Evolutionary conservation across 2,797 vertebrate species (phyloP).

Genomic region (Apodemus agrarius): DNA sequence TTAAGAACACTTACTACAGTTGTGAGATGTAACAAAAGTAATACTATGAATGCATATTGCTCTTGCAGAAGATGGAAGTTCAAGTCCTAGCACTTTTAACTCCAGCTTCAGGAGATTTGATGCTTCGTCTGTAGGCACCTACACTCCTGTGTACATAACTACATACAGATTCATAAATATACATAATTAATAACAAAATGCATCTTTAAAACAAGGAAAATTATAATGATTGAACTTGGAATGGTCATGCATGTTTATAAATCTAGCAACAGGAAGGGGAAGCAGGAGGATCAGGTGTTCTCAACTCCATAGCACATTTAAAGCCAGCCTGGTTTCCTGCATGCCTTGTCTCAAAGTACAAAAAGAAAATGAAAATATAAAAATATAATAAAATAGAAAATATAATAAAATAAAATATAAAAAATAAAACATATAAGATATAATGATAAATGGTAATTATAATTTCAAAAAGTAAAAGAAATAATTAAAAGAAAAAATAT

Average conservation of each 20-base stretch:
- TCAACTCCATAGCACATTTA: background rate
- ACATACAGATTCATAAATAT: background rate
- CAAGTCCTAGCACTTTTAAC: background rate
- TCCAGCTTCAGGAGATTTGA: background rate
- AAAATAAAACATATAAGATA: too few species aligned
- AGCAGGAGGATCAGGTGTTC: background rate
- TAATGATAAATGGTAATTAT: background rate
- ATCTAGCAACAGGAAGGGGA: background rate
- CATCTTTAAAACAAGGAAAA: background rate
- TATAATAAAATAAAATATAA: too few species aligned
- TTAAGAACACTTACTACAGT: background rate
- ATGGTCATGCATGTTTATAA: background rate
- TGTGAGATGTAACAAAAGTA: background rate
- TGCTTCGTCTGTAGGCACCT: background rate
- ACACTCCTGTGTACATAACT: background rate
- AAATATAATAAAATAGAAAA: too few species aligned
- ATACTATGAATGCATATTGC: background rate
- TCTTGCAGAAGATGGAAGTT: background rate
- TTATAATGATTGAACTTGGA: background rate
- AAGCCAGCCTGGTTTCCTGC: background rate
- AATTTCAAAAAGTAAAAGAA: background rate
- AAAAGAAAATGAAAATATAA: background rate
- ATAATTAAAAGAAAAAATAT: background rate
- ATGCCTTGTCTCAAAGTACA: background rate
- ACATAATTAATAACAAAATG: background rate